Evolutionary conservation across 2,797 vertebrate species (phyloP), one percentile per base, ranked within the genome.

Genomic region (Melanotaenia maccullochi): DNA sequence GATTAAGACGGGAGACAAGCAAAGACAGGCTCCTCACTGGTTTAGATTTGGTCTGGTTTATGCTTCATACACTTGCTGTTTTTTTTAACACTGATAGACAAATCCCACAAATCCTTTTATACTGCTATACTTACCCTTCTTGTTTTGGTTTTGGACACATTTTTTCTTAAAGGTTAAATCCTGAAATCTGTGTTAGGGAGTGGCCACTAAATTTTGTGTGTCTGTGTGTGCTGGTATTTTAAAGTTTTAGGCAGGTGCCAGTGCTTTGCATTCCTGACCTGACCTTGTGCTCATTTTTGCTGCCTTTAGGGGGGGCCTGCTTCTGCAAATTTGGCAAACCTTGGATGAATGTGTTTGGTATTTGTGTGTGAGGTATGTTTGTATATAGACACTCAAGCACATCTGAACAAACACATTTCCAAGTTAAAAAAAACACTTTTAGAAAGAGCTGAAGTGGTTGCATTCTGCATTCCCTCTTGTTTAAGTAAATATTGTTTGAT

Each of bases 171-270:
- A 56, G 52, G 16, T 69, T 60, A 74, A 84, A 70, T 24, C 28
- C 38, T 73, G 49, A 73, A 13, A 47, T 73, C 44, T 38, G 71
- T 49, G 81, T 82, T 68, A 80, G 77, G 77, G 79, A 72, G 74
- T 79, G 77, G 65, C 63, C 58, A 38, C 9, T 24, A 33, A 56
- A 84, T 67, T 78, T 68, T 74, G 58, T 47, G 52, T 61, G 59
- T 85, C 52, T 65, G 66, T 65, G 35, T 60, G 64, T 65, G 32
- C 64, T 87, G 79, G 79, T 78, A 75, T 86, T 90, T 83, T 82
- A 76, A 87, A 84, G 87, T 79, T 84, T 87, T 82, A 89, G 79
- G 84, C 89, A 92, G 89, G 91, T 93, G 89, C 71, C 80, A 71
- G 73, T 71, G 67, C 75, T 87, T 85, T 69, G 78, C 89, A 92